These are phyloP conservation scores for Antheraea assamensis DNA, from an alignment of 2,888 invertebrate species.

Conservation along the genomic window DNA sequence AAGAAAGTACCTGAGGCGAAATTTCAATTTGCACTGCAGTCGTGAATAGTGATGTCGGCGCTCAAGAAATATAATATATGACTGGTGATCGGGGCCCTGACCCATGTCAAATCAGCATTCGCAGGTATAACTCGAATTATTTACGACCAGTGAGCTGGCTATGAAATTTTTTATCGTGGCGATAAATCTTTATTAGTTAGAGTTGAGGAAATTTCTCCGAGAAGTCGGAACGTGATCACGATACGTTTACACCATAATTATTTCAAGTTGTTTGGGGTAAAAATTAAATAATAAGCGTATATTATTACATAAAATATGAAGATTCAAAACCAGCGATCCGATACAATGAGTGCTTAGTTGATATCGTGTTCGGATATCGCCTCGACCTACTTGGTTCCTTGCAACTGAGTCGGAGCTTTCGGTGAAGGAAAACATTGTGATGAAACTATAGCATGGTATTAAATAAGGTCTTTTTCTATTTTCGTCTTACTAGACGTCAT, in stretches of 20 bases:
- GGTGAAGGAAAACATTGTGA: no score
- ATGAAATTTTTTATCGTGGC: conserved; percentile 73
- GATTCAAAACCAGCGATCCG: no score
- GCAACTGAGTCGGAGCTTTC: no score
- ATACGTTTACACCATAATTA: conserved; percentile 27
- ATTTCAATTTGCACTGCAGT: conserved; percentile 71
- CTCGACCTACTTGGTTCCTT: no score
- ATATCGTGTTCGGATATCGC: no score
- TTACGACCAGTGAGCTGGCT: conserved; percentile 72
- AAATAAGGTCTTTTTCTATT: no score
- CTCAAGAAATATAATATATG: conserved; percentile 73
- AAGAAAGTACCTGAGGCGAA: conserved; percentile 45
- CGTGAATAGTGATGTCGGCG: conserved; percentile 63
- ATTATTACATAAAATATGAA: neutral
- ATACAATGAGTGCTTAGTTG: no score
- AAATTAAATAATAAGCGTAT: neutral
- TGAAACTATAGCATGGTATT: no score
- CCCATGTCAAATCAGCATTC: conserved; percentile 80
- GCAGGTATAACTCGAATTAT: conserved; percentile 78
- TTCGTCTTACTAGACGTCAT: no score
- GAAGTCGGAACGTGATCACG: conserved; percentile 36
- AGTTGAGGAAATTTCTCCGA: conserved; percentile 56
- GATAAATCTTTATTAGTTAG: conserved; percentile 75
- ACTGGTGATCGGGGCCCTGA: conserved; percentile 60
- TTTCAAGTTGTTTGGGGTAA: conserved; percentile 3